phyloP scores from a whole-genome alignment of 1,140 invertebrate species.

The Onthophagus taurus region DNA sequence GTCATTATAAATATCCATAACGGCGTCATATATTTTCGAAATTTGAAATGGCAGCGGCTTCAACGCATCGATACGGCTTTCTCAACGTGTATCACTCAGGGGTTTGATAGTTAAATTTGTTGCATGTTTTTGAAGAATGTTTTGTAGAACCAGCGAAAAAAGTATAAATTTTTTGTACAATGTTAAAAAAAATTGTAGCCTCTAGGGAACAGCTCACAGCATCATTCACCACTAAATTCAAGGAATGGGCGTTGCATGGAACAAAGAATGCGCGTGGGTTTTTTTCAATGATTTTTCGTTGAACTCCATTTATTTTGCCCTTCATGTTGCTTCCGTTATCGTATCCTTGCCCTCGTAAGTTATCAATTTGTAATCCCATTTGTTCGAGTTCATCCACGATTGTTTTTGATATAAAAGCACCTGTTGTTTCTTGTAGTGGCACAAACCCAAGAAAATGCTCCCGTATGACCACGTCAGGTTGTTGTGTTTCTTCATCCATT shows the following conservation, averaged over 20 bases:
- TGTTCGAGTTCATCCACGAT: too few relatives aligned
- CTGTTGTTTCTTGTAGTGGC: too few relatives aligned
- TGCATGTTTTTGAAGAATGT: conserved; percentile 24
- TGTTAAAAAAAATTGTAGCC: conserved; percentile 22
- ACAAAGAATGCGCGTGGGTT: conserved; percentile 15
- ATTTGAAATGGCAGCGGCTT: conserved; percentile 20
- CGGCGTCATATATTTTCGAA: conserved; percentile 19
- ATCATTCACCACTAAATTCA: conserved; percentile 21
- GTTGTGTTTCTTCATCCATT: too few relatives aligned
- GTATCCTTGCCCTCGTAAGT: conserved; percentile 29
- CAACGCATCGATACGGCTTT: conserved; percentile 26
- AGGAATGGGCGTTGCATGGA: conserved; percentile 18
- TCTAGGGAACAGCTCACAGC: conserved; percentile 7
- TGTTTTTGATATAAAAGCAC: too few relatives aligned
- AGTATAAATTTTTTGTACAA: conserved; percentile 27
- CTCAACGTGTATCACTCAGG: conserved; percentile 29
- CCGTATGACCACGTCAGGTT: too few relatives aligned
- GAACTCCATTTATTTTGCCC: conserved; percentile 18
- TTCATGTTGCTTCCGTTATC: conserved; percentile 32
- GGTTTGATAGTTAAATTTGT: conserved; percentile 28
- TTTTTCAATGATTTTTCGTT: conserved; percentile 14
- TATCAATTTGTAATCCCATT: too few relatives aligned
- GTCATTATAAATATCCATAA: too few relatives aligned
- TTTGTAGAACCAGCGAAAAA: conserved; percentile 29
- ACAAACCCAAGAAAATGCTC: too few relatives aligned